Base-by-base conservation (phyloP, 2,113 vertebrate genomes). In the Pseudorhombus dupliciocellatus region DNA sequence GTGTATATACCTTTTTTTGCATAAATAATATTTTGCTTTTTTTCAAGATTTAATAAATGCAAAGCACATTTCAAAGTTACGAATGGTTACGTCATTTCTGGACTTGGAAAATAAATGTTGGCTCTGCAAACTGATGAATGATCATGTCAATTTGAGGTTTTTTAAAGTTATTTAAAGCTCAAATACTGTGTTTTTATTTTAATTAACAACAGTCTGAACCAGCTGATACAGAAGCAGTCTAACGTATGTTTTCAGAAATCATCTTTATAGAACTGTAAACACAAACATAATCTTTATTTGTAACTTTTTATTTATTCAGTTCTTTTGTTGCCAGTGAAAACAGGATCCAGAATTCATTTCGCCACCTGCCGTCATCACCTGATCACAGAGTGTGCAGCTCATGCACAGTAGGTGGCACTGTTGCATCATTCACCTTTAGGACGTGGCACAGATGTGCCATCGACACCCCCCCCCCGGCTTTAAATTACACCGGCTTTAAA, bases 1-100 rank as follows among this genome's bases (percentile, higher is more conserved):
- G 62, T 91, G 74, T 91, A 86, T 80, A 85, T 77, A 88, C 70
- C 81, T n/a, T n/a, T 21, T 56, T 53, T 53, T 84, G 63, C 86
- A 86, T 87, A 40, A 42, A 79, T 81, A 52, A 78, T 70, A 68
- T 84, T 58, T 75, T 68, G 24, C 6, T 57, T 21, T 85, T 78
- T 79, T 81, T 64, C 68, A 90, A 70, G 68, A 85, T 73, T 88
- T 73, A 88, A 88, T 90, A 92, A 91, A 92, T 90, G 73, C 87
- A 80, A 83, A 88, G 79, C 85, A 89, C 90, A 87, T 89, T 92
- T 90, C 58, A 82, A 77, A 84, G 50, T 77, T 77, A 68, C n/a
- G 81, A 54, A 31, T 61, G 59, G 55, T 77, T 61, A 21, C 84
- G 62, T 92, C 26, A 64, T 87, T 77, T 88, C 34, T 83, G 58